Base-by-base conservation (phyloP, 1,140 invertebrate species). In the Drosophila bocqueti region DNA sequence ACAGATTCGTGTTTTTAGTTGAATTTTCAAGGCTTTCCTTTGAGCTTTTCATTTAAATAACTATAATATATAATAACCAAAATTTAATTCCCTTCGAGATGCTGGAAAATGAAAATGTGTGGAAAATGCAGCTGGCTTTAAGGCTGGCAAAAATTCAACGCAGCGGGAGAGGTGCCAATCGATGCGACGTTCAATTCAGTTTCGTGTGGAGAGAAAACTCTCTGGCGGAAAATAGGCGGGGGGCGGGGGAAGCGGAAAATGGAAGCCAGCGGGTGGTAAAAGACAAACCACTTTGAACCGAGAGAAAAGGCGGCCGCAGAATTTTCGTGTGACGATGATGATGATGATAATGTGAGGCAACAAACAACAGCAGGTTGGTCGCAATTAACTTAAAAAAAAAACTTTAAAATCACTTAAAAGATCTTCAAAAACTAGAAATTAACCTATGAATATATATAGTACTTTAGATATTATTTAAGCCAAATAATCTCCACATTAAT, bases 271-370 rank as follows among this genome's bases (percentile, higher is more conserved):
- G 60, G 58, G 63, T 26, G 43, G 63, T 40, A 63, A 63, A 29
- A 61, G 42, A 68, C 50, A 45, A 57, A 26, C 71, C 71, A 76
- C 63, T 80, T 80, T 46, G 63, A 50, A 47, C 76, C 49, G 45
- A 34, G 42, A 80, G 52, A 77, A 3, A 57, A 40, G 15, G 63
- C 45, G 71, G 49, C 82, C 82, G 73, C 74, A 78, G 11, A 58
- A 78, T n/a, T 57, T 26, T 57, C 43, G 16, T 45, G 29, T 18
- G 58, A 36, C 16, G 60, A 40, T 40, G 2, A 34, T 26, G 58
- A 21, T n/a, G 34, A 40, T 40, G 38, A 40, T 40, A 5, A 76
- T 76, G 59, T 62, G 42, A 36, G 46, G 26, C 45, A 46, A 46
- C 9, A 24, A 31, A n/a, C 29, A 68, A 57, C 59, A 66, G 75